These are phyloP conservation scores for Lepilemur ruficaudatus DNA, from an alignment of 2,797 vertebrate genomes.

Conservation along the genomic window DNA sequence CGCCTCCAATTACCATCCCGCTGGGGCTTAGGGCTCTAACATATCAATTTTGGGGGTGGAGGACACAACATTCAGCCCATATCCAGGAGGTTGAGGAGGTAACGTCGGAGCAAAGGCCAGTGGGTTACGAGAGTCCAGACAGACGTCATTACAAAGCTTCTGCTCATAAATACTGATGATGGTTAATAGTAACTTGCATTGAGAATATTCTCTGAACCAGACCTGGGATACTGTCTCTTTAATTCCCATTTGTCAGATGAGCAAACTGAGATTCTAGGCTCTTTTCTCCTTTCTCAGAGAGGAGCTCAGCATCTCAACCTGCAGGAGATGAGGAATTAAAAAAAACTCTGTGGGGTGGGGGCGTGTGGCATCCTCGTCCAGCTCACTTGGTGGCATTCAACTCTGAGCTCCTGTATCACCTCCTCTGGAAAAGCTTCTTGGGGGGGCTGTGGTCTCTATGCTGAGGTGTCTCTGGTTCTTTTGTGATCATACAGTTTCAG, in stretches of 20 bases:
- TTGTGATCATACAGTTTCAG: not conserved
- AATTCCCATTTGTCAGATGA: not conserved
- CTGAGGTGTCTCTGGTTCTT: not conserved
- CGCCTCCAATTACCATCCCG: not conserved
- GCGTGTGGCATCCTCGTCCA: not conserved
- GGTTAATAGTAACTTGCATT: not conserved
- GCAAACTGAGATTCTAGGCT: not conserved
- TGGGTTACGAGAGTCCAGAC: not conserved
- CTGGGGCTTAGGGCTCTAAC: not conserved
- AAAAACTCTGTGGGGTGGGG: not conserved
- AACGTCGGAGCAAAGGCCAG: not conserved
- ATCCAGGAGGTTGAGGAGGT: not conserved
- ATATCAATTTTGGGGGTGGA: not conserved
- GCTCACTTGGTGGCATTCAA: not conserved
- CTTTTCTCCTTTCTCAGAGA: not conserved
- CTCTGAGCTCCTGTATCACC: not conserved
- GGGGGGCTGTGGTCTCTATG: not conserved
- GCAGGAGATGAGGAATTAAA: no score
- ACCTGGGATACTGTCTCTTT: not conserved
- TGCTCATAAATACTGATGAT: not conserved
- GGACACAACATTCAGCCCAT: not conserved
- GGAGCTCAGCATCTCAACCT: not conserved
- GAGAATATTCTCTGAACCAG: not conserved
- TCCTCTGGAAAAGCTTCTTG: not conserved
- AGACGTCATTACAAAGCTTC: not conserved